Evolutionary conservation across 2,888 invertebrate genomes (phyloP), one percentile per base, ranked within the genome.

Genomic region (Xylota sylvarum): DNA sequence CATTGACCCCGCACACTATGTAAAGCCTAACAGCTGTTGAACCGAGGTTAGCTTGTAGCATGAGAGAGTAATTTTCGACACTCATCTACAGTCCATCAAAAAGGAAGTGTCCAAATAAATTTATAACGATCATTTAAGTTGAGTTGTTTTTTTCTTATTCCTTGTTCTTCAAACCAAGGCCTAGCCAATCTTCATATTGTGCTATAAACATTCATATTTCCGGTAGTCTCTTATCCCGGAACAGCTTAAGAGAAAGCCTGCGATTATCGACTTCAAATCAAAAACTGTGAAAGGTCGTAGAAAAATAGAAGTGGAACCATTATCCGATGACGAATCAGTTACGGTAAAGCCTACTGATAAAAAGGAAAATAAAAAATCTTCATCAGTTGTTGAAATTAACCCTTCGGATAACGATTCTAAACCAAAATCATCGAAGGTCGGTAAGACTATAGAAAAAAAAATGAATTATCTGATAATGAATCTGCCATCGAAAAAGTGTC

Each of bases 231-330:
- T n/a, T n/a, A n/a, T n/a, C n/a, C n/a, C n/a, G n/a, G n/a, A n/a
- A n/a, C n/a, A n/a, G n/a, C n/a, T n/a, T 4, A 55, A 17, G 17
- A 30, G 50, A 37, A 37, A 23, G n/a, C 1, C 46, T 17, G 23
- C 56, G 64, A 77, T 56, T 50, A 77, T 32, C 10, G 50, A 17
- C 43, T 5, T 37, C 0, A 81, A 70, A n/a, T 4, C 4, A 0
- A 69, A 69, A 48, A 9, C 48, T n/a, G 0, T 19, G 14, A 58
- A 72, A 17, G 14, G 27, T 32, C 48, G 10, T 6, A 58, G 50
- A n/a, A 65, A 17, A 14, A 32, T 30, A 1, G 64, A 70, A 19
- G 23, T 4, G 2, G 23, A 72, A 12, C 3, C 1, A 0, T 35
- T n/a, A 56, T 40, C 14, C 17, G 70, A 64, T 5, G 46, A 35